Evolutionary conservation across 2,888 invertebrate genomes (phyloP), one percentile per base, ranked within the genome.

Genomic region (Sphaeridia pumilis): DNA sequence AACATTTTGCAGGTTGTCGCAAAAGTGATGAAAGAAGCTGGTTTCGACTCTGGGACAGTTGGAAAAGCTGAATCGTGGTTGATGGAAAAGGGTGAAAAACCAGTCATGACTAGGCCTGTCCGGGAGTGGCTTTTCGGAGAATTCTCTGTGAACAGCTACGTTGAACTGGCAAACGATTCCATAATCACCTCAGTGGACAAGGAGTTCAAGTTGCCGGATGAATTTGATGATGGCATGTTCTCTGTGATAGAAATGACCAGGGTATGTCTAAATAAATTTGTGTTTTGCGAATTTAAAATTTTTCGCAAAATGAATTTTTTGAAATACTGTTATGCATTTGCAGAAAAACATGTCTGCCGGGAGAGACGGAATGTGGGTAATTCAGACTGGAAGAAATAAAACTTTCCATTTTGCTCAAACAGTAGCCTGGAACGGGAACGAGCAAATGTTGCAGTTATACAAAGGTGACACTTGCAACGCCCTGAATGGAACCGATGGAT

Each of bases 381-480:
- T 64, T 14, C 31, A 48, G 21, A 55, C 57, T n/a, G 60, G 59
- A 27, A 56, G 58, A 10, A 61, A 60, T n/a, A 52, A 52, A 25
- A 47, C 56, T 10, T 52, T 46, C 17, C 56, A 54, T 26, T 57
- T 49, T 28, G 60, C 58, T 0, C 35, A 45, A 49, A 38, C 59
- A 2, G 55, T 55, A 24, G 56, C 51, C 1, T 61, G 55, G 56
- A 59, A 62, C 46, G 56, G 56, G 12, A 53, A 52, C 44, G 54
- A 58, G n/a, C 49, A 54, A 12, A 27, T 38, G 17, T 38, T 64
- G 12, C 54, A 58, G 14, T 61, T 46, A 22, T 58, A 59, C 60
- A 60, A 59, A 44, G 58, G 56, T 27, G 56, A 60, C 34, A 53
- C 69, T 63, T 64, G 71, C 67, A 46, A 68, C 65, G 47, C 66